Percentiles rank a stretch among this genome's conserved stretches.
phyloP scores from a whole-genome alignment of 2,888 invertebrate species.

The Caenorhabditis drosophilae region DNA sequence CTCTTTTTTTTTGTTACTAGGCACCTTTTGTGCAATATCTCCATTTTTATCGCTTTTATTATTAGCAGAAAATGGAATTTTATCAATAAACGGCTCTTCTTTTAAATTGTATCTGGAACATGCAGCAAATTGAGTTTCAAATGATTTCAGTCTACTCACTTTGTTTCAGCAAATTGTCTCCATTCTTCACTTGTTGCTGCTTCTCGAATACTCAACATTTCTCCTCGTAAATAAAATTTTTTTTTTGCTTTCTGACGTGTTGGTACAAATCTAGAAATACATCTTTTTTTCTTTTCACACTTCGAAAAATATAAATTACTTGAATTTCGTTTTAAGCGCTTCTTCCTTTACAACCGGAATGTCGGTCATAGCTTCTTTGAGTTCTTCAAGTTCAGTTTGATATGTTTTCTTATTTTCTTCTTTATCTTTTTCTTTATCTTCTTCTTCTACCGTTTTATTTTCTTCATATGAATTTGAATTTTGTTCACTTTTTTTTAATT shows the following conservation, averaged over 20 bases:
- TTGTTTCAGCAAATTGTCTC: conserved; percentile 36
- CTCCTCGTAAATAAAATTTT: conserved; percentile 56
- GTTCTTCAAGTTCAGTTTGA: conserved; percentile 13
- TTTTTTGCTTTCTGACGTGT: conserved; percentile 44
- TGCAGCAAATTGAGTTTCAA: no score
- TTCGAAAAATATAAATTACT: conserved; percentile 12
- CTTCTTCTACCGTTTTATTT: conserved; percentile 6
- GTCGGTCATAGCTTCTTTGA: conserved; percentile 12
- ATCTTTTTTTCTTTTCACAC: not conserved
- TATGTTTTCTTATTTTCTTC: conserved; percentile 14
- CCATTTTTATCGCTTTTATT: no score
- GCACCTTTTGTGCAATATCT: not conserved
- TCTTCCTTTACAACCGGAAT: not conserved
- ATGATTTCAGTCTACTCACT: no score
- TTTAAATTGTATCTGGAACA: conserved; percentile 36
- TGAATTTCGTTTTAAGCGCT: conserved; percentile 25
- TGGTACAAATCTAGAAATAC: conserved; percentile 46
- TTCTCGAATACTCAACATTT: conserved; percentile 50
- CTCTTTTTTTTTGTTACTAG: not conserved
- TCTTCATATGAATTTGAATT: no score
- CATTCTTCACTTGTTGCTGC: conserved; percentile 29
- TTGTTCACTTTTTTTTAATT: no score
- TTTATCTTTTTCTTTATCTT: conserved; percentile 7
- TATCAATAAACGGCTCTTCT: conserved; percentile 31
- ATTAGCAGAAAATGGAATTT: no score